phyloP scores from a whole-genome alignment of 2,888 invertebrate genomes.

The Crocallis elinguaria region DNA sequence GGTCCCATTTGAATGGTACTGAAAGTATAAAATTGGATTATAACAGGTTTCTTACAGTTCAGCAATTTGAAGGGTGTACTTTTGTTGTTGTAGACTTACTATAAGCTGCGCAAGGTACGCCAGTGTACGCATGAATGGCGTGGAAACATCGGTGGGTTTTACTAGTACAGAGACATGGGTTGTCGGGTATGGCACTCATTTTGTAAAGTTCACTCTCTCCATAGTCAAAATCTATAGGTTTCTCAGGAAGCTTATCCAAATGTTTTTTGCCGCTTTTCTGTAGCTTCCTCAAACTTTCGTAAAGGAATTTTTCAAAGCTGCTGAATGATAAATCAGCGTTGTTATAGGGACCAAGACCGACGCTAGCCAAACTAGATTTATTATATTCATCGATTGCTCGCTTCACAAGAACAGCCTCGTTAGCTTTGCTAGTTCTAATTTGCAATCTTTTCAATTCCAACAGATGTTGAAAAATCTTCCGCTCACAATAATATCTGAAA shows the following conservation, averaged over 20 bases:
- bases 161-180: constrained; percentile 92
- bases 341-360: constrained; percentile 86
- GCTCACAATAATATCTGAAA: constrained; percentile 93
- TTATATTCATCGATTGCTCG: constrained; percentile 94
- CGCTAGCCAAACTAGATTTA: constrained; percentile 89
- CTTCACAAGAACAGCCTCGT: constrained; percentile 94
- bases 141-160: constrained; percentile 96
- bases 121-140: constrained; percentile 96
- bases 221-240: constrained; percentile 78
- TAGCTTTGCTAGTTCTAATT: constrained; percentile 94
- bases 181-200: constrained; percentile 87
- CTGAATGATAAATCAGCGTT: constrained; percentile 88
- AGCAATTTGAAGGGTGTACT: no score
- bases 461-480: constrained; percentile 96
- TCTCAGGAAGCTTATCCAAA: constrained; percentile 86
- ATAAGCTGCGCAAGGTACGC: constrained; percentile 94
- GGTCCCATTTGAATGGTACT: constrained; percentile 91
- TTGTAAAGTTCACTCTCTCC: constrained; percentile 85
- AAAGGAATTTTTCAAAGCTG: constrained; percentile 94
- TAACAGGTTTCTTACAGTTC: no score
- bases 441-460: constrained; percentile 96
- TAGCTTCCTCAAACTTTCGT: constrained; percentile 92
- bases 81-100: constrained; percentile 84
- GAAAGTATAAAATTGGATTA: constrained; percentile 58
- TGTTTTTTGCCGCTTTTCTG: constrained; percentile 88